A percentile compares a stretch with the other conserved stretches of the same genome.
phyloP scores from a whole-genome alignment of 2,888 invertebrate species.

The Spodoptera picta region DNA sequence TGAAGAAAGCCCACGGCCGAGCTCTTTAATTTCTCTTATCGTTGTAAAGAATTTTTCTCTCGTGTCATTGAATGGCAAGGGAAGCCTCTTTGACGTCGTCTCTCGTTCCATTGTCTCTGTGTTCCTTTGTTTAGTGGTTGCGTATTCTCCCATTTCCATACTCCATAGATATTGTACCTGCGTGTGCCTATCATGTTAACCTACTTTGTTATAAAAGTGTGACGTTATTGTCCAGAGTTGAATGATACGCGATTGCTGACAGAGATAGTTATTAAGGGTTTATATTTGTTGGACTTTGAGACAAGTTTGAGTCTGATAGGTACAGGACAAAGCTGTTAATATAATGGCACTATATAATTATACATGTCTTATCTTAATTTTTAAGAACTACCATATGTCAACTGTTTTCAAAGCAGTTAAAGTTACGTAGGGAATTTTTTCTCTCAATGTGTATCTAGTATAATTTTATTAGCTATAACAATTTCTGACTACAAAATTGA shows the following conservation, averaged over 20 bases:
- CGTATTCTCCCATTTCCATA: constrained; percentile 43
- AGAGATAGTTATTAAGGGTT: constrained; percentile 3
- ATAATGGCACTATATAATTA: too few relatives aligned
- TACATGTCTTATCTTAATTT: too few relatives aligned
- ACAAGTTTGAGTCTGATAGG: constrained; percentile 7
- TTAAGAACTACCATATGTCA: too few relatives aligned
- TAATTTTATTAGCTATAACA: not conserved
- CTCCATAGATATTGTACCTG: constrained; percentile 60
- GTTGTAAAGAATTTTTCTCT: constrained; percentile 36
- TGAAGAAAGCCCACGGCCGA: not conserved
- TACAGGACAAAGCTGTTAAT: too few relatives aligned
- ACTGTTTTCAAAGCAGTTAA: too few relatives aligned
- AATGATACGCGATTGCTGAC: constrained; percentile 8
- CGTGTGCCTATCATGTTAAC: constrained; percentile 71
- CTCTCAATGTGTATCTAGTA: not conserved
- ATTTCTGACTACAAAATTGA: not conserved
- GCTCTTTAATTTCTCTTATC: constrained; percentile 31
- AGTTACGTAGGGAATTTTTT: too few relatives aligned
- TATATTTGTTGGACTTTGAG: constrained; percentile 12
- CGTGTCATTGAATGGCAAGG: constrained; percentile 48
- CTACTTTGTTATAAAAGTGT: constrained; percentile 66
- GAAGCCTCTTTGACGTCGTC: constrained; percentile 62
- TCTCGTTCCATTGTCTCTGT: constrained; percentile 61
- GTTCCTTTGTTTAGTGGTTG: constrained; percentile 61
- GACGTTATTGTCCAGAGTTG: constrained; percentile 46